These are phyloP conservation scores for Melanostoma scalare DNA, from an alignment of 2,888 invertebrate species.

Conservation along the genomic window DNA sequence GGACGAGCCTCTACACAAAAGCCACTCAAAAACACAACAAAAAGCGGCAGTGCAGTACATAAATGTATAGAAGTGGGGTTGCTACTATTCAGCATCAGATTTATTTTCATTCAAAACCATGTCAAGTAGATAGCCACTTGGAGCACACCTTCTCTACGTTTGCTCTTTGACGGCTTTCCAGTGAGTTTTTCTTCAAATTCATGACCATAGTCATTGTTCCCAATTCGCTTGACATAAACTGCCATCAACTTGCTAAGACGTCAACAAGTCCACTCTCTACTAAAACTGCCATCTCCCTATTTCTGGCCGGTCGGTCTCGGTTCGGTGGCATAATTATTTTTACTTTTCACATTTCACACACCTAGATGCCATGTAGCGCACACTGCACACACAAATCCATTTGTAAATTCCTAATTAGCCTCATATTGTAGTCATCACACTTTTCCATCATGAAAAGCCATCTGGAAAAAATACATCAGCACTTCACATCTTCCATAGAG, in stretches of 20 bases:
- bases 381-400: slow-evolving; percentile 6
- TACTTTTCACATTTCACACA: slow-evolving; percentile 12
- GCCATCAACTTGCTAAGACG: slow-evolving; percentile 5
- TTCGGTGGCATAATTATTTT: slow-evolving; percentile 16
- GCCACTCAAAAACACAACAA: too few relatives aligned
- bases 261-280: slow-evolving; percentile 22
- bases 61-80: too few relatives aligned
- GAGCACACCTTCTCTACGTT: slow-evolving; percentile 3
- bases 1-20: too few relatives aligned
- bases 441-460: slow-evolving; percentile 20
- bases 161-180: neutral
- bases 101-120: neutral
- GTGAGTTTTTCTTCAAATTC: slow-evolving; percentile 36
- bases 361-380: slow-evolving; percentile 1
- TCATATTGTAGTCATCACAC: slow-evolving; percentile 41
- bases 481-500: neutral
- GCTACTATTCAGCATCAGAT: neutral
- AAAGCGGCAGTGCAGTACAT: too few relatives aligned
- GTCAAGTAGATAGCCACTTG: slow-evolving; percentile 15
- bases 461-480: neutral
- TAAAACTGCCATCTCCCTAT: neutral
- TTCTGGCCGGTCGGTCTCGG: slow-evolving; percentile 3
- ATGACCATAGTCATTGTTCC: slow-evolving; percentile 56
- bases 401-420: slow-evolving; percentile 58
- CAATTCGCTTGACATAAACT: slow-evolving; percentile 46